phyloP scores from a whole-genome alignment of 2,797 vertebrate genomes.

The Sebastiscus tertius region DNA sequence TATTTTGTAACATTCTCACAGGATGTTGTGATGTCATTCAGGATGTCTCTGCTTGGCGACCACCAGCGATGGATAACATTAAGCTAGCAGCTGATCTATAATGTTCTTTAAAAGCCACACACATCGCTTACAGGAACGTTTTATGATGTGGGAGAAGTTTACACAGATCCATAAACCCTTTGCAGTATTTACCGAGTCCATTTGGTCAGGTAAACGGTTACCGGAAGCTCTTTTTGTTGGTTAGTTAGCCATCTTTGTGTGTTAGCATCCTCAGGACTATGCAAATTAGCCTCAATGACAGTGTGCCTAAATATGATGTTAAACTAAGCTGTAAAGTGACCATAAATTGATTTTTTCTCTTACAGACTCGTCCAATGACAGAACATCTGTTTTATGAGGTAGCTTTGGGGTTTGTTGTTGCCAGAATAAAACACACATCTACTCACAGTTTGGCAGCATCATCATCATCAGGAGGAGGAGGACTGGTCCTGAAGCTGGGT shows the following conservation, averaged over 20 bases:
- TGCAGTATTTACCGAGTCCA: background rate
- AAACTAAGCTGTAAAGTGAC: background rate
- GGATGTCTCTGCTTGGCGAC: background rate
- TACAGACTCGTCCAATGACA: conserved; percentile 23
- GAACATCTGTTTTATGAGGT: background rate
- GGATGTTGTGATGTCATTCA: conserved; percentile 6
- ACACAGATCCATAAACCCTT: background rate
- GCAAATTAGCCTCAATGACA: background rate
- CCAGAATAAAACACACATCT: background rate
- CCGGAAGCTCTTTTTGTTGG: background rate
- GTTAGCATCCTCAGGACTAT: conserved; percentile 20
- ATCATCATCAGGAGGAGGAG: background rate
- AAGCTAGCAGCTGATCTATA: background rate
- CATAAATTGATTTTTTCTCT: background rate
- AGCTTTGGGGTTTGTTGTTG: background rate
- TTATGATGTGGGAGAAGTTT: conserved; percentile 6
- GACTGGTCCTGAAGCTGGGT: background rate
- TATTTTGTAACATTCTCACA: conserved; percentile 40
- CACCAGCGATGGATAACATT: background rate
- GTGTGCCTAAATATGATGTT: background rate
- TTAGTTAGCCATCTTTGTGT: background rate
- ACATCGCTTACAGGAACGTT: background rate
- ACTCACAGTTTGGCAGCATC: background rate
- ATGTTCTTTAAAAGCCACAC: background rate
- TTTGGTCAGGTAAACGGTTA: conserved; percentile 22